Conservation (phyloP, 2,888 invertebrate species). For the Lasioglossum calceatum region DNA sequence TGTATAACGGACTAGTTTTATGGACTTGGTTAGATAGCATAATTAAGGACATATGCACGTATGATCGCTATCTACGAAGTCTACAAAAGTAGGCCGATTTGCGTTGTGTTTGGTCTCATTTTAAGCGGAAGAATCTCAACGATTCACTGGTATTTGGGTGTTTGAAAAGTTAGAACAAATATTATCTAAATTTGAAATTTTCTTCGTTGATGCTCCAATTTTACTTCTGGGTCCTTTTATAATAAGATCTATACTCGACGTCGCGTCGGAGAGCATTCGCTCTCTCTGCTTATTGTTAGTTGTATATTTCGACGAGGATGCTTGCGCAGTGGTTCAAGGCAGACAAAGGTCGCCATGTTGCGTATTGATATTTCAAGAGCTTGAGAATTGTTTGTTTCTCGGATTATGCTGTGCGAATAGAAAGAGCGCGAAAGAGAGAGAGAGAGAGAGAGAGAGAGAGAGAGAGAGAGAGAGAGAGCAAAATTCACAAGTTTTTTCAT, state of each 20-base stretch:
- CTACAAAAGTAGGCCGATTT: neutral
- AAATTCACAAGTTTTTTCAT: neutral
- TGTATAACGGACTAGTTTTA: neutral
- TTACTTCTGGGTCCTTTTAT: too few species aligned
- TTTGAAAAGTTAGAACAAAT: neutral
- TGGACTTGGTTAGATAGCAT: neutral
- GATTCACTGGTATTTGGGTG: neutral
- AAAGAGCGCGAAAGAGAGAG: too few species aligned
- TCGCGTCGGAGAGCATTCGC: neutral
- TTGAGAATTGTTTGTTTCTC: neutral
- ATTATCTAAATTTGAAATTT: neutral
- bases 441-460: too few species aligned
- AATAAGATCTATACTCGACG: neutral
- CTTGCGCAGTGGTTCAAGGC: neutral
- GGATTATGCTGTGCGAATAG: neutral
- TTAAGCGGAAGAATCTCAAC: neutral
- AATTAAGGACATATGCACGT: neutral
- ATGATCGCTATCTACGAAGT: neutral
- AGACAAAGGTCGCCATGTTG: neutral
- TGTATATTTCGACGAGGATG: neutral
- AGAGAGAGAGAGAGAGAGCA: too few species aligned
- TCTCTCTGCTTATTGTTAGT: neutral
- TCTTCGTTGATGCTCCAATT: neutral
- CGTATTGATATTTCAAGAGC: neutral
- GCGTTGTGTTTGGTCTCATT: neutral